These are phyloP conservation scores for Quadroppia sp. DNA, from an alignment of 2,888 invertebrate genomes.

Conservation along the genomic window DNA sequence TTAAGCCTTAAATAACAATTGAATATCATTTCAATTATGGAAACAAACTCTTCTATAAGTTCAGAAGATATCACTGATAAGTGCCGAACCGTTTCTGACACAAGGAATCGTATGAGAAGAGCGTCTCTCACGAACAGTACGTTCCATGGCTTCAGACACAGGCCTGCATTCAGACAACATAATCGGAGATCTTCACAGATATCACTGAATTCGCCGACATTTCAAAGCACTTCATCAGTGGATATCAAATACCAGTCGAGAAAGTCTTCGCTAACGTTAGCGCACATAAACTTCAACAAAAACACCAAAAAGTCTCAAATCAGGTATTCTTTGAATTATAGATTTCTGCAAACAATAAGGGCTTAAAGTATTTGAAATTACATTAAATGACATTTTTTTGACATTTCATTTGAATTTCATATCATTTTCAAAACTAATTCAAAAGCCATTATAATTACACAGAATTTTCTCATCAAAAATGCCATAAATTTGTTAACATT, in stretches of 20 bases:
- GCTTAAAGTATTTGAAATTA: neutral
- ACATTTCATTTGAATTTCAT: too few relatives aligned
- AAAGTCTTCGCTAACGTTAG: conserved; percentile 3
- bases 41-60: neutral
- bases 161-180: neutral
- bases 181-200: neutral
- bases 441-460: too few relatives aligned
- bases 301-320: neutral
- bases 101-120: neutral
- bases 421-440: too few relatives aligned
- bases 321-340: too few relatives aligned
- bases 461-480: too few relatives aligned
- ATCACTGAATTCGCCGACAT: neutral
- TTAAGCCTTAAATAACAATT: neutral
- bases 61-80: neutral
- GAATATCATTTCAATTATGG: neutral
- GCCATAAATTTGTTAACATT: too few relatives aligned
- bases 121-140: neutral
- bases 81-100: neutral
- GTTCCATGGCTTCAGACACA: neutral
- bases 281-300: neutral
- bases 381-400: neutral
- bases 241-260: conserved; percentile 11
- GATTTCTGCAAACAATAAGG: too few relatives aligned
- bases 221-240: neutral